Base-by-base conservation (phyloP, 1,140 invertebrate species). In the Ridgeia piscesae region DNA sequence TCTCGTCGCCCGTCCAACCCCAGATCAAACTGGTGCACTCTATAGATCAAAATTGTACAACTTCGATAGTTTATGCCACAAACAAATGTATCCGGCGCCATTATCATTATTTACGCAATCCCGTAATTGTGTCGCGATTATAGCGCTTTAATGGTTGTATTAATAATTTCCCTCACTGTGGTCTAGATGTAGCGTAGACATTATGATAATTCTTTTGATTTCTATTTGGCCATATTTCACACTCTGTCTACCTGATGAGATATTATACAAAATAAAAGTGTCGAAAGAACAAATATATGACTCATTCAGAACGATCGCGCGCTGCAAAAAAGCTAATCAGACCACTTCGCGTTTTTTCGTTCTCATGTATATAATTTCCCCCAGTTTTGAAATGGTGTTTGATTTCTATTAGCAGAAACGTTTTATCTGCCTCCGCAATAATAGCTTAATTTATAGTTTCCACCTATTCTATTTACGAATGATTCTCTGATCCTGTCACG, bases 361-460 rank as follows among this genome's bases (percentile, higher is more conserved):
- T 77, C 58, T 77, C 58, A 77, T 77, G 58, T 17, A 77, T 77
- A 77, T 77, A 77, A 77, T 77, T 77, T 77, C 58, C 58, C n/a
- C 58, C 11, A 77, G 58, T 77, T 77, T 27, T 77, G 8, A 77
- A 77, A 77, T 77, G 58, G 58, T 77, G 58, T 2, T 77, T 77
- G 58, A 77, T 77, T 77, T 77, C 58, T 77, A 77, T 77, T 77
- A 77, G 58, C 58, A 77, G 58, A 21, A 77, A 77, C 58, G 58
- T 77, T 77, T 77, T 77, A 77, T 77, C 27, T 77, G 58, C 58
- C 58, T 77, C 17, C 58, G 58, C 17, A 77, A 77, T 31, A 77
- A 77, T 77, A 77, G 58, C 58, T 77, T 77, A 31, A 77, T 77
- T 77, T 77, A 77, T 77, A 27, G 58, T 77, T 77, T 77, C 58